Evolutionary conservation across 1,140 invertebrate genomes (phyloP), one percentile per base, ranked within the genome.

Genomic region (Neodiprion virginianus): DNA sequence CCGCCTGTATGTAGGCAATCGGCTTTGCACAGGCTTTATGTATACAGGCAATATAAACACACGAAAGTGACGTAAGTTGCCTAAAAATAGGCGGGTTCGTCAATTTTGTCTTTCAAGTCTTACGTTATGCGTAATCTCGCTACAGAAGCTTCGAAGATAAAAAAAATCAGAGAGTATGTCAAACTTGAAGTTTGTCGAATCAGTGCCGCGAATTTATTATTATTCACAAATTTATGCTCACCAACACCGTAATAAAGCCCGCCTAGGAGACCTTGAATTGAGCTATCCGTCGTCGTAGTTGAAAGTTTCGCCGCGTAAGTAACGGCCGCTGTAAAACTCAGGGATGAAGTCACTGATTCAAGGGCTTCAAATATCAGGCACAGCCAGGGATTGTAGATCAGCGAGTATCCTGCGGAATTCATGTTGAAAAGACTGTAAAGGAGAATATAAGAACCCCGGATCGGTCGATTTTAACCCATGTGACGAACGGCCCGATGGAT

Each of bases 191-290:
- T 53, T 69, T 73, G 61, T 73, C 67, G 72, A 67, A 77, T 48
- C 5, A 14, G 50, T 72, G 11, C 28, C 28, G 5, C 28, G 28
- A 40, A 40, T 40, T 40, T 40, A 40, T 40, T 40, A 4, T 40
- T 40, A 40, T 40, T 40, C 28, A 40, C 5, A 40, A 40, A 40
- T 0, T 40, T 40, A 5, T 48, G 76, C 88, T 88, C 83, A 95
- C 95, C 94, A 74, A 95, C 93, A 79, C 94, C 95, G 82, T 94
- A 95, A 82, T 96, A 96, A 7, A 96, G 81, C 65, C 95, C 95
- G 17, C 94, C 94, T 4, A 96, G 88, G 68, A 96, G 86, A 69
- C 95, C 95, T 85, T 96, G 95, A 74, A 96, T 92, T 11, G 94
- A 95, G 17, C 93, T 94, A 77, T 96, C 93, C 1, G 95, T 95